Percentiles rank a stretch among this genome's conserved stretches.
These are phyloP conservation scores for Antennarius striatus DNA, from an alignment of 2,113 vertebrate species.

Conservation along the genomic window DNA sequence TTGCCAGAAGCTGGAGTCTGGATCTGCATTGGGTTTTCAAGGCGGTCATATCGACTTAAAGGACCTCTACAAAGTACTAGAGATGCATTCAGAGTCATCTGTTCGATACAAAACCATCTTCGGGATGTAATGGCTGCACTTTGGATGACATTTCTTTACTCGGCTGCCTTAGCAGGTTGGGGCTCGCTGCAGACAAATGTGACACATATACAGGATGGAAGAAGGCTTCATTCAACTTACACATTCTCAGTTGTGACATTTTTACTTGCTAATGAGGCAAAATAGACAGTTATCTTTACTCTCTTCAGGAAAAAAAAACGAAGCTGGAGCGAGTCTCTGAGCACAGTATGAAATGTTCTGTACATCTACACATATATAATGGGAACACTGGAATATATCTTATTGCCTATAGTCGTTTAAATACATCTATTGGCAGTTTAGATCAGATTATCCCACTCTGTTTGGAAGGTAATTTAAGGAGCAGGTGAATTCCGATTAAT, in stretches of 20 bases:
- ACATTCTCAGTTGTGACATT: slow-evolving; percentile 9
- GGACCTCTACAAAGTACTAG: no score
- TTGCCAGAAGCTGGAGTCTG: no score
- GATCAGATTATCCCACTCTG: background rate
- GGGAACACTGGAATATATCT: background rate
- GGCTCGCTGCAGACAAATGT: slow-evolving; percentile 40
- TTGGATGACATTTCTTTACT: no score
- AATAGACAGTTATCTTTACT: slow-evolving; percentile 11
- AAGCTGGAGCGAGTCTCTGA: slow-evolving; percentile 1
- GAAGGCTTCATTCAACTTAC: slow-evolving; percentile 31
- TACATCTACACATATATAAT: background rate
- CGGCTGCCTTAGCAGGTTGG: slow-evolving; percentile 43
- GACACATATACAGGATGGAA: slow-evolving; percentile 13
- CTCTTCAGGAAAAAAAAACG: background rate
- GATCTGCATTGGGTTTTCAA: no score
- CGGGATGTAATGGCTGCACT: no score
- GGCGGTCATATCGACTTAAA: no score
- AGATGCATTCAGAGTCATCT: no score
- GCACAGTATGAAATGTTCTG: slow-evolving; percentile 1
- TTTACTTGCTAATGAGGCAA: slow-evolving; percentile 29
- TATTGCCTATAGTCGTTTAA: no score
- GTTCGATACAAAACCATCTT: no score
- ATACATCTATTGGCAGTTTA: background rate
- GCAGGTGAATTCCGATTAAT: background rate
- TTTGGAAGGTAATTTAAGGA: background rate